phyloP scores from a whole-genome alignment of 1,140 invertebrate species.

The Pissodes strobi region DNA sequence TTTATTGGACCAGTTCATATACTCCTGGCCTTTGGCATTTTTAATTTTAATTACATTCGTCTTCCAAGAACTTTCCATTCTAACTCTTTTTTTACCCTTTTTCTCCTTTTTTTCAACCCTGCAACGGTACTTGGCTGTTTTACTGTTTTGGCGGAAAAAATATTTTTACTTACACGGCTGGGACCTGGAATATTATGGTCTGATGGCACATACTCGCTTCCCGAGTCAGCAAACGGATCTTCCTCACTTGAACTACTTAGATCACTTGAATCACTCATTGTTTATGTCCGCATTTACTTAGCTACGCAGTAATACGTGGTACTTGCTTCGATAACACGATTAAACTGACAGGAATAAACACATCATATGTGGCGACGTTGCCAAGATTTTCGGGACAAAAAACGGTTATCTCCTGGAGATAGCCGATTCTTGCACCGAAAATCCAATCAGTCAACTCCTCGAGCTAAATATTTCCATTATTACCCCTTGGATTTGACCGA shows the following conservation, averaged over 20 bases:
- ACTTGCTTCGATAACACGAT: not conserved
- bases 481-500: too few species aligned
- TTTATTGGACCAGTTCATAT: not conserved
- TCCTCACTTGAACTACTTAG: too few species aligned
- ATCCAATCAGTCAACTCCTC: slow-evolving; percentile 2
- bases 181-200: not conserved
- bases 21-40: slow-evolving; percentile 2
- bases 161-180: not conserved
- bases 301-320: not conserved
- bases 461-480: slow-evolving; percentile 7
- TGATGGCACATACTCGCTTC: too few species aligned
- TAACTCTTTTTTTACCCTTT: not conserved
- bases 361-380: not conserved
- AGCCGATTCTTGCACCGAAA: too few species aligned
- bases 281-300: too few species aligned
- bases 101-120: slow-evolving; percentile 1
- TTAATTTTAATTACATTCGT: slow-evolving; percentile 3
- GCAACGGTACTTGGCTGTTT: not conserved
- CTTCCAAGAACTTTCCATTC: not conserved
- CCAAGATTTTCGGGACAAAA: not conserved
- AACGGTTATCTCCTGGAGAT: too few species aligned
- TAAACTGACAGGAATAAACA: not conserved
- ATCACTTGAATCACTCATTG: too few species aligned
- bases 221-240: too few species aligned
- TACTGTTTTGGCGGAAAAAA: slow-evolving; percentile 1